Conservation (phyloP, 2,888 invertebrate genomes). For the Tiphia femorata region DNA sequence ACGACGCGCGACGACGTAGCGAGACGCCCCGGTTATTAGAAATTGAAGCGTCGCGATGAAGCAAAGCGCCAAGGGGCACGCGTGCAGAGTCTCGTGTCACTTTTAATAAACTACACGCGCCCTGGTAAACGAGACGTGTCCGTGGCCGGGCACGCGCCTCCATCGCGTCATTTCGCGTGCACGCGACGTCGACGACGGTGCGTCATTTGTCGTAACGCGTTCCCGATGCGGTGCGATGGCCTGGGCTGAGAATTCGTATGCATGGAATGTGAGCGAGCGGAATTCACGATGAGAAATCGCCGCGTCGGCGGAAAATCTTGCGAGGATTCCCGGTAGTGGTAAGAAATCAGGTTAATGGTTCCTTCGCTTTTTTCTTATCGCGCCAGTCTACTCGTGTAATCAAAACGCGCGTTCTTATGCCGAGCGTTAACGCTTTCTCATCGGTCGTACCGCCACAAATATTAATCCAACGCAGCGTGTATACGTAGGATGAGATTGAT, state of each 20-base stretch:
- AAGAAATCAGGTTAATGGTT: too few species aligned
- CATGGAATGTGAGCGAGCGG: not conserved
- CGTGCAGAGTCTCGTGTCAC: conserved; percentile 11
- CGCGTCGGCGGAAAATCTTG: not conserved
- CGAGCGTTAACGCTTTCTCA: too few species aligned
- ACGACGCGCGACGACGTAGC: not conserved
- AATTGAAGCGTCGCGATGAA: too few species aligned
- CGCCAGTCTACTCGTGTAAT: too few species aligned
- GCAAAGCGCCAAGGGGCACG: too few species aligned
- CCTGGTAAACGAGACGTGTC: conserved; percentile 22
- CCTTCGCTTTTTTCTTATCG: too few species aligned
- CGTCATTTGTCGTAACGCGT: not conserved
- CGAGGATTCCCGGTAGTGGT: too few species aligned
- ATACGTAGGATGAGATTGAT: too few species aligned
- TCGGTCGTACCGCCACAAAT: too few species aligned
- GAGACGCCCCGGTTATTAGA: not conserved
- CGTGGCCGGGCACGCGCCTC: conserved; percentile 7
- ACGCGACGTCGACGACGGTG: not conserved
- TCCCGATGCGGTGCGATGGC: too few species aligned
- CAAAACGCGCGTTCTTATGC: too few species aligned
- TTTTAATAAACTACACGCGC: conserved; percentile 19
- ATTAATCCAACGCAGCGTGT: too few species aligned
- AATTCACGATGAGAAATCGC: not conserved
- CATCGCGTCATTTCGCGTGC: conserved; percentile 10
- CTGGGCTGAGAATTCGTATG: not conserved